Evolutionary conservation across 2,113 vertebrate genomes (phyloP).

Genomic region (Pardalotus punctatus): DNA sequence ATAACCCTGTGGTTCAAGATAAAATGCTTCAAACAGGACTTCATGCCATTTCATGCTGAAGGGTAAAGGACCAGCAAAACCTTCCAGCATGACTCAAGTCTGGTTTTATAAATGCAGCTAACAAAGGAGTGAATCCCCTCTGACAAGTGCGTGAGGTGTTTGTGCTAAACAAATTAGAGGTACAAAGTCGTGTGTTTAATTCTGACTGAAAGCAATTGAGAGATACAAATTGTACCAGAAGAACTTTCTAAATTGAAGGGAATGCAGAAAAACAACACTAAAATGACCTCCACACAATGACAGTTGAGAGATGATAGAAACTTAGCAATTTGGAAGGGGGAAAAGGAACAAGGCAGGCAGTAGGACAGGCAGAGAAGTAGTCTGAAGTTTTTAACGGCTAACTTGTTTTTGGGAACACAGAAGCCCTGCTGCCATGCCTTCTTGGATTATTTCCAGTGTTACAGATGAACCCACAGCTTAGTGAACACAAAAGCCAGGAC

Average conservation of each 20-base stretch:
- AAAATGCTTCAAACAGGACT: background rate
- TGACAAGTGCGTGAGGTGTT: slow-evolving; percentile 52
- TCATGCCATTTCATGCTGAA: slow-evolving; percentile 14
- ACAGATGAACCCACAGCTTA: background rate
- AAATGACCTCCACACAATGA: slow-evolving; percentile 24
- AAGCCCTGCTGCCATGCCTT: background rate
- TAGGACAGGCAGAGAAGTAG: background rate
- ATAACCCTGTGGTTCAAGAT: background rate
- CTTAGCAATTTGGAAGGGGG: background rate
- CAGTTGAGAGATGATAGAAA: background rate
- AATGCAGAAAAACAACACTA: background rate
- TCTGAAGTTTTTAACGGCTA: slow-evolving; percentile 8
- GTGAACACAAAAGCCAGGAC: background rate
- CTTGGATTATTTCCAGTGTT: slow-evolving; percentile 4
- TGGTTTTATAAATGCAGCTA: slow-evolving; percentile 25
- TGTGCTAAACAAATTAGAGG: slow-evolving; percentile 51
- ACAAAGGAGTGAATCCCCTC: slow-evolving; percentile 45
- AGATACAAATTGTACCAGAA: slow-evolving; percentile 34
- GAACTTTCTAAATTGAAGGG: slow-evolving; percentile 43
- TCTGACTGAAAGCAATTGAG: slow-evolving; percentile 54
- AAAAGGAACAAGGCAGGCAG: background rate
- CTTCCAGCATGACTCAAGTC: slow-evolving; percentile 43
- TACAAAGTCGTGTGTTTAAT: slow-evolving; percentile 51
- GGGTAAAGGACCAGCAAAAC: slow-evolving; percentile 39
- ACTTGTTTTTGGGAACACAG: slow-evolving; percentile 17